Percentiles rank a stretch among this genome's conserved stretches.
phyloP scores from a whole-genome alignment of 2,888 invertebrate genomes.

The Drosophila basisetae region DNA sequence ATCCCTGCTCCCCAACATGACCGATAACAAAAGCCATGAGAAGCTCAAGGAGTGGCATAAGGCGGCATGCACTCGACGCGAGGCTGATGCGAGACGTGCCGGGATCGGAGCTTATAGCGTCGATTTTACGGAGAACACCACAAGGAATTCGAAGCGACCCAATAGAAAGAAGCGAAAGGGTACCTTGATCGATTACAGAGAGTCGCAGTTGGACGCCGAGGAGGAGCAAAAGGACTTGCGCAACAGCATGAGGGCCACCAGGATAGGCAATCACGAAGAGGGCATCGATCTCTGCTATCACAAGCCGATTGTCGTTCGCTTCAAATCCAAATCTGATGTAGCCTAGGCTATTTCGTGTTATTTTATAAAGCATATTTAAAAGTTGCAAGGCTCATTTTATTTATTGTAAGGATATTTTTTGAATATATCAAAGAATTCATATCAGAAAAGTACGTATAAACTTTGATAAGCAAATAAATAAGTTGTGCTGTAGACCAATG shows the following conservation, averaged over 20 bases:
- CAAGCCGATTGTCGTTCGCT: constrained; percentile 25
- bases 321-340: not conserved
- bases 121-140: not conserved
- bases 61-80: not conserved
- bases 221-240: not conserved
- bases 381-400: not conserved
- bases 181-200: not conserved
- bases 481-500: not conserved
- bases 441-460: not conserved
- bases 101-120: constrained; percentile 5
- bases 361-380: not conserved
- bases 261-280: constrained; percentile 3
- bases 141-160: not conserved
- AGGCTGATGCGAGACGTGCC: constrained; percentile 25
- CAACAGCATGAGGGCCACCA: constrained; percentile 4
- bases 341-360: not conserved
- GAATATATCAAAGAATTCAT: not conserved
- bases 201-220: not conserved
- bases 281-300: constrained; percentile 10
- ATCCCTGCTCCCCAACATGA: not conserved
- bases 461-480: not conserved
- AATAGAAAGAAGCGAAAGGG: not conserved
- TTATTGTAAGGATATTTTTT: not conserved
- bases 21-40: not conserved
- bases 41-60: constrained; percentile 11